Base-by-base conservation (phyloP, 2,113 vertebrate genomes). In the Athene cunicularia region DNA sequence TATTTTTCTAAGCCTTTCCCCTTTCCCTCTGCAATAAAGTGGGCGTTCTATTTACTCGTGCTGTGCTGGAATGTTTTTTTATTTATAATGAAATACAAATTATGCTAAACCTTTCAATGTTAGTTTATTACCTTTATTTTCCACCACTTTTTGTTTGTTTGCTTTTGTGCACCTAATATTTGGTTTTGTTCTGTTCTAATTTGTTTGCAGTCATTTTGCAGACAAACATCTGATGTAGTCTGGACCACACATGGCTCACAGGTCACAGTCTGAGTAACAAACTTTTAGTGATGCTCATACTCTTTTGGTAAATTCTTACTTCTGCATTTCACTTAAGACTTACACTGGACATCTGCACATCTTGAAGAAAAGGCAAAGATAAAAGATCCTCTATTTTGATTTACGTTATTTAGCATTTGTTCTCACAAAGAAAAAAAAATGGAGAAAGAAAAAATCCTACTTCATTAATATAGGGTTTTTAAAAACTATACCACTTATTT, bases 121-220 rank as follows among this genome's bases (percentile, higher is more conserved):
- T 91, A 49, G 43, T 79, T 95, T 93, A 87, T 88, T 91, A 72
- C 81, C 53, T 56, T 85, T 72, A 37, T 91, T 95, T 96, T 93
- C 87, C 70, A 90, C 33, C 33, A 37, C 53, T 80, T 94, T 85
- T 72, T 95, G 49, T 93, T 93, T 89, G 73, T 39, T 96, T 94
- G 35, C 49, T 72, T 96, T 94, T 84, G 63, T 89, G 70, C 58
- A 74, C 30, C 35, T 82, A 49, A 64, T 63, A 82, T 94, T 87
- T 86, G 59, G 82, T 96, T 92, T 88, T 66, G 58, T 85, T 94
- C 66, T 92, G 6, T 80, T 90, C 74, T 90, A 72, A 60, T 91
- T 82, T 91, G 60, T 77, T 84, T 95, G 19, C 47, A 68, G 81
- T 58, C 35, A 41, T 83, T 96, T 82, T 13, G 6, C 56, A 94